Evolutionary conservation across 2,797 vertebrate species (phyloP).

Genomic region (Capromys pilorides): DNA sequence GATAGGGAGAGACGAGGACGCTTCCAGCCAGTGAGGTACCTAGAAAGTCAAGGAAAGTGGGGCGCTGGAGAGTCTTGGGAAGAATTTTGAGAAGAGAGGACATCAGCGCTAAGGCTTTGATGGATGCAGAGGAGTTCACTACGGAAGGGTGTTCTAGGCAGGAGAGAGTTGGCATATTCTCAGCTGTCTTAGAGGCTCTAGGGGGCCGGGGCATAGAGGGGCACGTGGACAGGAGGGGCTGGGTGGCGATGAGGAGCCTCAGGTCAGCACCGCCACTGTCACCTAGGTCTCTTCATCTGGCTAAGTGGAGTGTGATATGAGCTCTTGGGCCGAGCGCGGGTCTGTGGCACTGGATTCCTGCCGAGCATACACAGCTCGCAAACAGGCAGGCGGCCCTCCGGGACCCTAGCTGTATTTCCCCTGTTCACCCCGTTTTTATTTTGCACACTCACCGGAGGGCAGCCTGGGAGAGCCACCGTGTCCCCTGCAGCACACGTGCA

Average conservation of each 20-base stretch:
- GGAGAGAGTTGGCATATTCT: not conserved
- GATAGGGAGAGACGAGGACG: not conserved
- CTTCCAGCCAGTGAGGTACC: not conserved
- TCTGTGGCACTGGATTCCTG: not conserved
- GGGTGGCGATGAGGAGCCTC: not conserved
- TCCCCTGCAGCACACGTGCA: not conserved
- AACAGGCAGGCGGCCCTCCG: constrained; percentile 30
- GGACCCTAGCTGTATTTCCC: constrained; percentile 13
- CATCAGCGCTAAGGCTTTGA: not conserved
- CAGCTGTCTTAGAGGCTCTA: not conserved
- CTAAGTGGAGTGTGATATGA: not conserved
- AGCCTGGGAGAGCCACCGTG: fast-evolving
- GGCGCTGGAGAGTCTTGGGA: not conserved
- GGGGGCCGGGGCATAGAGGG: not conserved
- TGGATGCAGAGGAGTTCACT: constrained; percentile 32
- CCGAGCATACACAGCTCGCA: constrained; percentile 3
- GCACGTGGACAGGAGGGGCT: not conserved
- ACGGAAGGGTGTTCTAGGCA: not conserved
- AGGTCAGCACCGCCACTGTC: not conserved
- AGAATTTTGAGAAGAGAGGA: not conserved
- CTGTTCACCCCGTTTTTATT: not conserved
- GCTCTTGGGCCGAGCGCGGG: not conserved
- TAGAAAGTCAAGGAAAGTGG: not conserved
- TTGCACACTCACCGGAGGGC: fast-evolving
- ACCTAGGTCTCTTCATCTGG: not conserved